Evolutionary conservation across 30 jellyfish, hydroid and myxozoan species (phyloP).

Genomic region (Mastigias papua): DNA sequence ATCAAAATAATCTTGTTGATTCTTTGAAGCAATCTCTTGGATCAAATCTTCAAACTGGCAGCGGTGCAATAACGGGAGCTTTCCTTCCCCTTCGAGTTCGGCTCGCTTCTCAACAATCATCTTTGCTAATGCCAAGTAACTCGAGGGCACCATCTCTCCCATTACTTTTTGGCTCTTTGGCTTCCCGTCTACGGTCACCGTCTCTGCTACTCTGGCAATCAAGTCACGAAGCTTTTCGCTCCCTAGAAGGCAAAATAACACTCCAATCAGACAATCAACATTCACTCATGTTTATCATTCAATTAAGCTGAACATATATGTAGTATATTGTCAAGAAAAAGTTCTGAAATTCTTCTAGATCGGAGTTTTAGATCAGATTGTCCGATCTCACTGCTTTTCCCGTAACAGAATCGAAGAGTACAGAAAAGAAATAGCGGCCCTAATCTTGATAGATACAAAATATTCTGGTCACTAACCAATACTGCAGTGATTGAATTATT

Average conservation of each 20-base stretch:
- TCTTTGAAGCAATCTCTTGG: slow-evolving; percentile 47
- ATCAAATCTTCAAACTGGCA: slow-evolving; percentile 76
- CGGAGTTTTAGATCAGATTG: no score
- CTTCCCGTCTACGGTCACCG: slow-evolving; percentile 72
- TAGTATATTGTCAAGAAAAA: no score
- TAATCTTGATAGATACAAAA: no score
- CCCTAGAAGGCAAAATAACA: slow-evolving; percentile 5
- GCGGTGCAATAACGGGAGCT: slow-evolving; percentile 76
- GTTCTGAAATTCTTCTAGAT: no score
- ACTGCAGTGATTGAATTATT: no score
- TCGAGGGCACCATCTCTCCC: slow-evolving; percentile 96
- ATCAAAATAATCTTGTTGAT: slow-evolving; percentile 66
- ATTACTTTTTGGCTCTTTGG: slow-evolving; percentile 66
- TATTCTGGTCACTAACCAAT: no score
- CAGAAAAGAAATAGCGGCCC: no score
- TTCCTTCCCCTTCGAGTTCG: slow-evolving; percentile 40
- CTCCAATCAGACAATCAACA: no score
- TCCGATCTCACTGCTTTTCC: no score
- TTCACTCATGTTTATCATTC: no score
- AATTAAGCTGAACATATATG: no score
- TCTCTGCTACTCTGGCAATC: slow-evolving; percentile 81
- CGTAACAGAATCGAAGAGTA: no score
- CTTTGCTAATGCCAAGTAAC: slow-evolving; percentile 72
- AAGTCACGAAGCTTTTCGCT: slow-evolving; percentile 57
- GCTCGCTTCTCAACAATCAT: slow-evolving; percentile 59